These are phyloP conservation scores for Habrosyne pyritoides DNA, from an alignment of 2,888 invertebrate species.

Conservation along the genomic window DNA sequence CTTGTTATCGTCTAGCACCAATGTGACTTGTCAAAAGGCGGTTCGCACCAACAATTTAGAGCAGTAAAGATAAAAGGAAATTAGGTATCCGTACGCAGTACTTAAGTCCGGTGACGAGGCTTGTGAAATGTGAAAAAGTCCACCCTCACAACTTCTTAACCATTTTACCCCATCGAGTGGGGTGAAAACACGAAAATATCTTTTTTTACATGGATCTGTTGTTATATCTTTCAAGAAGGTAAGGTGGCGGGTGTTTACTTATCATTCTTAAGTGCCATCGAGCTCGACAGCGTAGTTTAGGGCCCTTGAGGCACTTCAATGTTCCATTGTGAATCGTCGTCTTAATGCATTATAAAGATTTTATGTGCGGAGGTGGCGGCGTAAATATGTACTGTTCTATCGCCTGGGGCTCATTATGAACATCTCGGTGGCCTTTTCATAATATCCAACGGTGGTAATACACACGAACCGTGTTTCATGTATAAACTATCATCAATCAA, in stretches of 20 bases:
- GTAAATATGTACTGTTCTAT: constrained; percentile 23
- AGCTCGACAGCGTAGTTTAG: constrained; percentile 61
- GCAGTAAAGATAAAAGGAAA: neutral
- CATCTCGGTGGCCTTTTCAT: constrained; percentile 9
- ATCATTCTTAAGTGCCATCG: constrained; percentile 61
- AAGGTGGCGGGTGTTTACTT: constrained; percentile 53
- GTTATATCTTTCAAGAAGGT: constrained; percentile 40
- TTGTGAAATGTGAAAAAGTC: constrained; percentile 21
- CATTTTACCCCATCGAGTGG: constrained; percentile 25
- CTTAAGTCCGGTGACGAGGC: constrained; percentile 18
- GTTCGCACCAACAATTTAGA: neutral
- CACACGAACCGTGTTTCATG: neutral
- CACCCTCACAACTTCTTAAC: constrained; percentile 25
- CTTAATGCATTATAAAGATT: constrained; percentile 55
- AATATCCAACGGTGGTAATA: neutral
- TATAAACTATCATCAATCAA: constrained; percentile 9
- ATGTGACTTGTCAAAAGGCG: neutral
- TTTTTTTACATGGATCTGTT: constrained; percentile 48
- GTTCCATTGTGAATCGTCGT: constrained; percentile 58
- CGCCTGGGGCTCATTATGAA: constrained; percentile 18
- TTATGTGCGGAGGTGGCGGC: constrained; percentile 26
- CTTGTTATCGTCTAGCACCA: neutral
- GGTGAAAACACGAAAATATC: constrained; percentile 38
- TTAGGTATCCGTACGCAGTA: neutral
- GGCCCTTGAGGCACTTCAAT: constrained; percentile 57